A percentile compares a stretch with the other conserved stretches of the same genome.
Conservation (phyloP, 2,888 invertebrate species). For the Stomorhina lunata region DNA sequence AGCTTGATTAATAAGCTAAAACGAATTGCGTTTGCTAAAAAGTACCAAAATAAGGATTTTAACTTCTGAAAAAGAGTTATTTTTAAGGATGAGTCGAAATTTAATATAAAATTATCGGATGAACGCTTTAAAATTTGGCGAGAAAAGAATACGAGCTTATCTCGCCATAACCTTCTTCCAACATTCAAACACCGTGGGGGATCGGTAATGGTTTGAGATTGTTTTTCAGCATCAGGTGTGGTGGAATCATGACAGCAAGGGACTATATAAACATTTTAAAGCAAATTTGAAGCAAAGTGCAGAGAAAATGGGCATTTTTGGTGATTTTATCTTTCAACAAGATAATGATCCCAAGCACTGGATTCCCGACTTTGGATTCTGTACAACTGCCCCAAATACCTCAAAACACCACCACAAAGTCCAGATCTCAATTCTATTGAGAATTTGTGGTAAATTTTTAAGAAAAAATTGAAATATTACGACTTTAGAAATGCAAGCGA, state of each 20-base stretch:
- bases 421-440: neutral
- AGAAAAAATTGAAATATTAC: too few relatives aligned
- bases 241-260: too few relatives aligned
- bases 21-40: neutral
- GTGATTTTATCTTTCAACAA: too few relatives aligned
- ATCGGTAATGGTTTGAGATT: too few relatives aligned
- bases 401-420: neutral
- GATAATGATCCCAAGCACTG: neutral
- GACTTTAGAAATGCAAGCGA: too few relatives aligned
- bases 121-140: conserved; percentile 5
- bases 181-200: neutral
- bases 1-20: neutral
- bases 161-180: neutral
- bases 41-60: too few relatives aligned
- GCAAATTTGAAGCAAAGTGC: too few relatives aligned
- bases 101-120: neutral
- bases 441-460: neutral
- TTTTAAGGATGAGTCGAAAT: neutral
- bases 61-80: neutral
- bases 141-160: neutral
- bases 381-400: neutral
- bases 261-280: too few relatives aligned
- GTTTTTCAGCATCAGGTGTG: neutral
- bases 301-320: too few relatives aligned
- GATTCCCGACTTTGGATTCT: too few relatives aligned